Percentiles rank a stretch among this genome's conserved stretches.
phyloP scores from a whole-genome alignment of 2,113 vertebrate genomes.

The Uropsilus gracilis region DNA sequence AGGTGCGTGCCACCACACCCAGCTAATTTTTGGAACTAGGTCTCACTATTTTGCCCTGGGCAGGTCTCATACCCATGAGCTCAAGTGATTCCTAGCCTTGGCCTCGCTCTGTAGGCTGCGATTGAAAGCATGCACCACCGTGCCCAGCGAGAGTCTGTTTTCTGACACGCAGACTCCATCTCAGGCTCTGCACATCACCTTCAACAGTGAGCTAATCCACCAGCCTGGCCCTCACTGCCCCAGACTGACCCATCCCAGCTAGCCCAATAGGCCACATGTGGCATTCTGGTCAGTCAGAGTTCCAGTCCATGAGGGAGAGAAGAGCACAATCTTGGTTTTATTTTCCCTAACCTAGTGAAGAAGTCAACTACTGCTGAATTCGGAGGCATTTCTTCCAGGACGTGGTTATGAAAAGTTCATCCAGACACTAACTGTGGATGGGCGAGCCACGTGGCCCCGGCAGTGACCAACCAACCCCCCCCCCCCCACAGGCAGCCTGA shows the following conservation, averaged over 20 bases:
- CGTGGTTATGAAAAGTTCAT: not conserved
- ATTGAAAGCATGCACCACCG: no score
- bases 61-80: no score
- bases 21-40: no score
- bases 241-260: no score
- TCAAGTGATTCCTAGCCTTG: no score
- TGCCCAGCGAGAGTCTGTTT: not conserved
- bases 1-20: no score
- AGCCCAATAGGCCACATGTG: not conserved
- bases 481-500: no score
- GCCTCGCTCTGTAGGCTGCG: no score
- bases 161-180: not conserved
- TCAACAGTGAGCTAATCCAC: not conserved
- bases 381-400: not conserved
- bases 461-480: no score
- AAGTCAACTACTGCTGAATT: not conserved
- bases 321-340: not conserved
- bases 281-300: fast-evolving
- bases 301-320: fast-evolving
- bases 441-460: not conserved
- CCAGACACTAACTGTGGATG: not conserved
- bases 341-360: not conserved
- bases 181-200: no score
- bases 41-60: no score
- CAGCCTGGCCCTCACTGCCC: not conserved